Base-by-base conservation (phyloP, 2,113 vertebrate species). In the Apaloderma vittatum region DNA sequence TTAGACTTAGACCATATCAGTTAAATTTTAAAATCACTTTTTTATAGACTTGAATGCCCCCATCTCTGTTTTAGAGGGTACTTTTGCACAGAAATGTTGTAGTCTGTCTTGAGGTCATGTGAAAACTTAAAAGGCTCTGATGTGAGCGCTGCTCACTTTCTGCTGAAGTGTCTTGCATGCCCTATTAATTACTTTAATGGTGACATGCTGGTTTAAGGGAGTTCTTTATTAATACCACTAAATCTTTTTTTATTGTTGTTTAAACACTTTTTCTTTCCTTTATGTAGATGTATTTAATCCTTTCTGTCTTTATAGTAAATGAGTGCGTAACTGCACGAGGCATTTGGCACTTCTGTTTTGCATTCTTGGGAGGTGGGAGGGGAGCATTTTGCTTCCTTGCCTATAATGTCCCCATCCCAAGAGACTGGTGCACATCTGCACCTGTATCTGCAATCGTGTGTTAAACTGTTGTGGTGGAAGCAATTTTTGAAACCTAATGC, bases 171-270 rank as follows among this genome's bases (percentile, higher is more conserved):
- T 84, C 92, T 86, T 97, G 74, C 81, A 78, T 49, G 37, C 84
- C 79, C 90, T 94, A 93, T 97, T 97, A 98, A 97, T 98, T 97
- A 97, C 96, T 97, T 97, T 97, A 97, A 98, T 96, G 95, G 94
- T 85, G 86, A 95, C 94, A 96, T 82, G 87, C 94, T 94, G 70
- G 84, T 98, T 98, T 97, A 97, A 98, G 82, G 92, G 95, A 94
- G 76, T 94, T 95, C 97, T 98, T 98, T 98, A 97, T 98, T 97
- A 98, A 96, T 92, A 74, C 78, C 61, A 90, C 93, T 98, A 98
- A 98, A 97, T 98, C 95, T 96, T 84, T 84, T 97, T 98, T 98
- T 98, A 97, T 94, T 97, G 92, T 97, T 97, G 95, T 96, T 95
- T 91, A 96, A 98, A 97, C 95, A 88, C 94, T 96, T 98, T 97